These are phyloP conservation scores for Nemotelus pantherinus DNA, from an alignment of 2,888 invertebrate genomes.

Conservation along the genomic window DNA sequence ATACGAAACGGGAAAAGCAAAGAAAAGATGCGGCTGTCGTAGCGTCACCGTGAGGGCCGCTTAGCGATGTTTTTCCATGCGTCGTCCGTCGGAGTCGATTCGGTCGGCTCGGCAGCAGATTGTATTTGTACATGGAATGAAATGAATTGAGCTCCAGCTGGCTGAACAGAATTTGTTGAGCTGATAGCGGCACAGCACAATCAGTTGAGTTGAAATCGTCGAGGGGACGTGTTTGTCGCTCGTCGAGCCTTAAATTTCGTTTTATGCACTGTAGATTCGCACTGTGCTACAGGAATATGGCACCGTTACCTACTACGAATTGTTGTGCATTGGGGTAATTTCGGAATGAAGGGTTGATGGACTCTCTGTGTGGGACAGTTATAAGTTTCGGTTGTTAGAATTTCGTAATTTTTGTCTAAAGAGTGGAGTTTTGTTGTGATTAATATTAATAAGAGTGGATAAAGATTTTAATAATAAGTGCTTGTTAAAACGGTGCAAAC, in stretches of 20 bases:
- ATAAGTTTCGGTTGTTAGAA: background rate
- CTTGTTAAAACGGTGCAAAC: too few relatives aligned
- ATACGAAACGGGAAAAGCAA: background rate
- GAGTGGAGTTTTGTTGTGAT: too few relatives aligned
- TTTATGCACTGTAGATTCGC: slow-evolving; percentile 19
- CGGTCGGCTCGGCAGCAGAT: background rate
- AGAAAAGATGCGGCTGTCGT: slow-evolving; percentile 12
- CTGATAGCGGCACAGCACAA: slow-evolving; percentile 28
- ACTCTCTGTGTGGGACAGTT: slow-evolving; percentile 4
- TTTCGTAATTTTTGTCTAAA: too few relatives aligned
- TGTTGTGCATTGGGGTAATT: slow-evolving; percentile 22
- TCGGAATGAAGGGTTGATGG: slow-evolving; percentile 13
- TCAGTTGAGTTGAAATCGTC: slow-evolving; percentile 38
- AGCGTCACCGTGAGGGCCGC: background rate
- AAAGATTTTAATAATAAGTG: too few relatives aligned
- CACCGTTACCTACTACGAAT: slow-evolving; percentile 2
- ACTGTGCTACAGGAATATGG: slow-evolving; percentile 14
- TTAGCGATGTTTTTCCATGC: background rate
- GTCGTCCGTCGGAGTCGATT: background rate
- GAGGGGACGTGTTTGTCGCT: slow-evolving; percentile 28
- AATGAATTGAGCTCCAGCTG: background rate
- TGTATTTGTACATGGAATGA: too few relatives aligned
- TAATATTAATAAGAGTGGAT: too few relatives aligned
- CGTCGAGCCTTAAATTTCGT: background rate
- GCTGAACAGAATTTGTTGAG: slow-evolving; percentile 4